phyloP scores from a whole-genome alignment of 2,113 vertebrate genomes.

The Hassar affinis region DNA sequence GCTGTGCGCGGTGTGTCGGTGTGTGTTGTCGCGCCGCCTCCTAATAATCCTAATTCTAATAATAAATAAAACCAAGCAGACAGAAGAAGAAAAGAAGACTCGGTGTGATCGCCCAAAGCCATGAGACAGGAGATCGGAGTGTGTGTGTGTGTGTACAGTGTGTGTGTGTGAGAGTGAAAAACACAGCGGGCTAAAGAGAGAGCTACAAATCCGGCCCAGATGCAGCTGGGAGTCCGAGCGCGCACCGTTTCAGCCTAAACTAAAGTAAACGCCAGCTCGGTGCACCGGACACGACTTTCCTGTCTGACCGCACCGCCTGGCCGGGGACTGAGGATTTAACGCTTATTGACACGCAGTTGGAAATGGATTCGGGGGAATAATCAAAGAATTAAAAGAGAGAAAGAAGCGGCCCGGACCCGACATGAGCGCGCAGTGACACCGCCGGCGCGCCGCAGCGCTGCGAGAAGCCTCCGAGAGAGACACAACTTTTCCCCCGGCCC shows the following conservation, averaged over 20 bases:
- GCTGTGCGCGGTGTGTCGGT: conserved; percentile 33
- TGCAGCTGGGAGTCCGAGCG: conserved; percentile 48
- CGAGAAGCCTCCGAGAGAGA: not conserved
- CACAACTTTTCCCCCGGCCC: conserved; percentile 9
- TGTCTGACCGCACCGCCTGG: not conserved
- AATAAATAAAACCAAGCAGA: conserved; percentile 1
- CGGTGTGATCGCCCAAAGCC: conserved; percentile 39
- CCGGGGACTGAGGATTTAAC: conserved; percentile 5
- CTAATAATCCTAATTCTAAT: conserved; percentile 4
- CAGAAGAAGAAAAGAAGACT: conserved; percentile 29
- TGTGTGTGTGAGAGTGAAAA: conserved; percentile 31
- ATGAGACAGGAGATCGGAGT: conserved; percentile 43
- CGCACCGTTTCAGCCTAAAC: conserved; percentile 58
- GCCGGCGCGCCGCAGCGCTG: too few relatives aligned
- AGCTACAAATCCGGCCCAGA: not conserved
- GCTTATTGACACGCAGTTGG: too few relatives aligned
- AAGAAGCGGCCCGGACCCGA: not conserved
- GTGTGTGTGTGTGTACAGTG: not conserved
- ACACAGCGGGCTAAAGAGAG: not conserved
- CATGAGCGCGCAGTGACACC: conserved; percentile 19
- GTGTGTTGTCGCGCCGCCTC: conserved; percentile 12
- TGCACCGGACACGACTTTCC: not conserved
- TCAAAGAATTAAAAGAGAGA: not conserved
- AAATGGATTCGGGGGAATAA: not conserved
- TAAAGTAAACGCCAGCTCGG: too few relatives aligned